Conservation (phyloP, 2,797 vertebrate species). For the Phrynocephalus forsythii region DNA sequence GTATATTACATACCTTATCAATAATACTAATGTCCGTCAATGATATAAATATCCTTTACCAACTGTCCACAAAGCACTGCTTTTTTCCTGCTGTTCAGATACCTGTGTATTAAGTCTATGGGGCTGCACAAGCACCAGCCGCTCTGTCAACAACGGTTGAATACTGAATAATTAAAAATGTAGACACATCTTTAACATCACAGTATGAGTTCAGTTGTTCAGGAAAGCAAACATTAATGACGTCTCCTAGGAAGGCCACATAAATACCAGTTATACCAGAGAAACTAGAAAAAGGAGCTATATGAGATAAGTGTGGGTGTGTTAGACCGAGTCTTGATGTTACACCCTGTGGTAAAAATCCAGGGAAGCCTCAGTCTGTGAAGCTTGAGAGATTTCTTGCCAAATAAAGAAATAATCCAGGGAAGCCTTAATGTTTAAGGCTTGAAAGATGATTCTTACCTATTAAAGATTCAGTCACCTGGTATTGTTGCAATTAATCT, state of each 20-base stretch:
- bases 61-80: neutral
- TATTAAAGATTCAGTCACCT: neutral
- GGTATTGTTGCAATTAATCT: slow-evolving; percentile 3
- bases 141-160: no score
- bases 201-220: neutral
- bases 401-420: no score
- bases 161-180: neutral
- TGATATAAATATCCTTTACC: neutral
- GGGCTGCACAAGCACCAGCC: no score
- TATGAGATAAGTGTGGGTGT: slow-evolving; percentile 8
- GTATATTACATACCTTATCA: neutral
- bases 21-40: no score
- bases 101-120: neutral
- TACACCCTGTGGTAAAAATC: no score
- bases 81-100: neutral
- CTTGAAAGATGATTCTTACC: neutral
- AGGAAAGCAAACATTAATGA: neutral
- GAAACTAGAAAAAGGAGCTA: neutral
- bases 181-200: neutral
- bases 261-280: slow-evolving; percentile 27
- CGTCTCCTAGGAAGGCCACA: neutral
- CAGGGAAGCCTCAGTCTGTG: no score
- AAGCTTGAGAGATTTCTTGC: no score
- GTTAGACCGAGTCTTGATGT: neutral
- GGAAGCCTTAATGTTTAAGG: no score